These are phyloP conservation scores for Chelidonichthys spinosus DNA, from an alignment of 2,797 vertebrate species.

Conservation along the genomic window DNA sequence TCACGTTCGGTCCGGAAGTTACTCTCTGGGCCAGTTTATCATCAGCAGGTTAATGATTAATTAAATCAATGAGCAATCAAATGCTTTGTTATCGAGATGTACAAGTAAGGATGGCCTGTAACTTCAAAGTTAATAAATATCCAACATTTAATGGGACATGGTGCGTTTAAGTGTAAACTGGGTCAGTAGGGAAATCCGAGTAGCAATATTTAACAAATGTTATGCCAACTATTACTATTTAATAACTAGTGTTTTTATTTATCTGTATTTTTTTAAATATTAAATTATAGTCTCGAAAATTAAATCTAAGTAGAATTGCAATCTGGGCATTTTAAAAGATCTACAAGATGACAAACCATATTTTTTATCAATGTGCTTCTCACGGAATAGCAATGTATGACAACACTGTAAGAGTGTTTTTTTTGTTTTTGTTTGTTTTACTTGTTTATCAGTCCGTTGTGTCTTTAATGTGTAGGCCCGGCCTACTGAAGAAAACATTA, in stretches of 20 bases:
- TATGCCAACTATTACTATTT: neutral
- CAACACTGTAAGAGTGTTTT: constrained; percentile 27
- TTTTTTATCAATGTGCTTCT: constrained; percentile 16
- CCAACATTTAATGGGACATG: neutral
- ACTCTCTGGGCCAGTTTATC: neutral
- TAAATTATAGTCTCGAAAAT: constrained; percentile 21
- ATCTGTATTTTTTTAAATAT: constrained; percentile 27
- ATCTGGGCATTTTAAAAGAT: constrained; percentile 21
- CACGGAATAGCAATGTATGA: constrained; percentile 33
- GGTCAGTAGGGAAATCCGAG: neutral
- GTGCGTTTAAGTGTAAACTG: neutral
- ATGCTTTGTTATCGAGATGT: neutral
- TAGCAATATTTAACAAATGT: constrained; percentile 13
- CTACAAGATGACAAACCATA: constrained; percentile 6
- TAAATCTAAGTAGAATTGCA: constrained; percentile 16
- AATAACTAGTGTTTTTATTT: constrained; percentile 28
- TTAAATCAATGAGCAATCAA: neutral
- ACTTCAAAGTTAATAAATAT: neutral
- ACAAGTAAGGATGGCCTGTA: neutral
- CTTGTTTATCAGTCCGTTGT: constrained; percentile 41
- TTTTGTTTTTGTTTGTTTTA: constrained; percentile 24
- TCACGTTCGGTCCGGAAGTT: constrained; percentile 35
- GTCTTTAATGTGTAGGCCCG: constrained; percentile 50
- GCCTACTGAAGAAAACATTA: constrained; percentile 42
- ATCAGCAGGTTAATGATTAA: constrained; percentile 56